Percentiles rank a stretch among this genome's conserved stretches.
phyloP scores from a whole-genome alignment of 2,888 invertebrate species.

The Cheilosia grossa region DNA sequence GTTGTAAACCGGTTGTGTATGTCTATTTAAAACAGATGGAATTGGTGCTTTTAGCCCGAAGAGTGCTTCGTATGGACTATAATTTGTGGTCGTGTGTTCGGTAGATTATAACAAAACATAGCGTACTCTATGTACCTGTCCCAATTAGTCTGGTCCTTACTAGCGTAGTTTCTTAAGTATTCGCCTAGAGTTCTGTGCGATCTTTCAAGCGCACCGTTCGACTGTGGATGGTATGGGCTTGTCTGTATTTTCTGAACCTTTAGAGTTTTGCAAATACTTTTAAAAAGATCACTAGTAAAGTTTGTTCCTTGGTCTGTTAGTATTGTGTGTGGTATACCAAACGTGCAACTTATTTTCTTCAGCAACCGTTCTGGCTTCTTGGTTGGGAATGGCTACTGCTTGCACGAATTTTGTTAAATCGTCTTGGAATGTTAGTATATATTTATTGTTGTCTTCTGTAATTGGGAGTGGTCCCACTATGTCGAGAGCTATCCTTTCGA shows the following conservation, averaged over 20 bases:
- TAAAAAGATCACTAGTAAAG: slow-evolving; percentile 25
- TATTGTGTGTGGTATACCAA: slow-evolving; percentile 9
- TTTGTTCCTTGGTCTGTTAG: slow-evolving; percentile 16
- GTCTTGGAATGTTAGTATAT: no score
- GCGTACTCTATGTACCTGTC: neutral
- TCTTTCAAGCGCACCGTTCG: slow-evolving; percentile 10
- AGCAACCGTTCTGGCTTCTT: slow-evolving; percentile 3
- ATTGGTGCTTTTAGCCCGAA: neutral
- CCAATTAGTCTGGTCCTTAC: slow-evolving; percentile 3
- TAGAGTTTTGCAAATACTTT: neutral
- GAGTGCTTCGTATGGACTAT: slow-evolving; percentile 1
- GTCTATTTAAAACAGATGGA: neutral
- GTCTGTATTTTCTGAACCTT: slow-evolving; percentile 11
- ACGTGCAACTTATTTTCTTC: slow-evolving; percentile 30
- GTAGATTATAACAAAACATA: slow-evolving; percentile 13
- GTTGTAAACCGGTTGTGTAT: neutral
- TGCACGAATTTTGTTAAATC: neutral
- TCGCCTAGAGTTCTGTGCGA: neutral
- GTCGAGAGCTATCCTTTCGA: neutral
- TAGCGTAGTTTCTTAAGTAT: neutral
- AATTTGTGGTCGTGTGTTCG: neutral
- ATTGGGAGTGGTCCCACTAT: no score
- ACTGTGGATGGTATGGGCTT: neutral
- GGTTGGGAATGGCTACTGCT: slow-evolving; percentile 25
- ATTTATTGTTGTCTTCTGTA: no score